Percentiles rank a stretch among this genome's conserved stretches.
Evolutionary conservation across 2,888 invertebrate genomes (phyloP).

Genomic region (Thecocarcelia acutangulata): DNA sequence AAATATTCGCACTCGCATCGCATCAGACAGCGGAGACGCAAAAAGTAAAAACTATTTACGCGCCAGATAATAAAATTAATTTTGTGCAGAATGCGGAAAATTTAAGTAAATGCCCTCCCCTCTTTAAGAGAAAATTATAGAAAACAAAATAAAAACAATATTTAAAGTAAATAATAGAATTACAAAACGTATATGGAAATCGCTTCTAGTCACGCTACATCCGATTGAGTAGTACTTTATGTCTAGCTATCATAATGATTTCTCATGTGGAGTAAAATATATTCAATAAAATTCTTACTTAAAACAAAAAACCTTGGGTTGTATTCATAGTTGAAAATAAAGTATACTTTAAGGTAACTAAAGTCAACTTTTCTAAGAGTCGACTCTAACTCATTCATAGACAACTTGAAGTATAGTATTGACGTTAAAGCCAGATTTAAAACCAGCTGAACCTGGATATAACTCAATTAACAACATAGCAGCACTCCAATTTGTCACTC

Average conservation of each 20-base stretch:
- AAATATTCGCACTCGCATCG: constrained; percentile 43
- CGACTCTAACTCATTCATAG: too few species aligned
- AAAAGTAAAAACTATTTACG: constrained; percentile 72
- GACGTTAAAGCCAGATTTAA: too few species aligned
- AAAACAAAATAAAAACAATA: constrained; percentile 18
- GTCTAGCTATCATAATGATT: not conserved
- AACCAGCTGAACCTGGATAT: too few species aligned
- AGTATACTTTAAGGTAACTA: too few species aligned
- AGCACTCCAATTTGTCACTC: too few species aligned
- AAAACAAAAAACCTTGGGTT: too few species aligned
- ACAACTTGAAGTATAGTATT: too few species aligned
- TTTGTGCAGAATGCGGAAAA: constrained; percentile 77
- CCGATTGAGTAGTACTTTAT: not conserved
- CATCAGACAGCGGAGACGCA: constrained; percentile 1
- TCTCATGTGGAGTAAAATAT: too few species aligned
- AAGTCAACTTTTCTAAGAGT: too few species aligned
- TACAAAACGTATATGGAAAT: constrained; percentile 35
- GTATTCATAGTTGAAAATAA: too few species aligned
- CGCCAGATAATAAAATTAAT: constrained; percentile 76
- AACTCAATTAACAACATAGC: too few species aligned
- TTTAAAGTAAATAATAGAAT: constrained; percentile 30
- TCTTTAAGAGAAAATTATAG: constrained; percentile 41
- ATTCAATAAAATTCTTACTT: too few species aligned
- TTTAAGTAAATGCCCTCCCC: constrained; percentile 64
- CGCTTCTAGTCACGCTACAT: constrained; percentile 15